These are phyloP conservation scores for Spisula subtruncata DNA, from an alignment of 2,888 invertebrate genomes.

Conservation along the genomic window DNA sequence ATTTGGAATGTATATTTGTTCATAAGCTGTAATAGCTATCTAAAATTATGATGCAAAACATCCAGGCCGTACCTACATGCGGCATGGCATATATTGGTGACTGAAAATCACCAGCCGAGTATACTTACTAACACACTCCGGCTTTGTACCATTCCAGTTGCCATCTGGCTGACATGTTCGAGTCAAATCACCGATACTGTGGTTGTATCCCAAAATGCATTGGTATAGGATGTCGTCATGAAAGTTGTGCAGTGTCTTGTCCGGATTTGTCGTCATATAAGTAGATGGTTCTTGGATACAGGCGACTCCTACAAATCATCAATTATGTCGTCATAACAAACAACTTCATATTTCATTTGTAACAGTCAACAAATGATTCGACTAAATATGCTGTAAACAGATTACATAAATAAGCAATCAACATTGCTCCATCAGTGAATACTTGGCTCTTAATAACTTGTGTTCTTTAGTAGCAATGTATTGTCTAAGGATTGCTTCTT, in stretches of 20 bases:
- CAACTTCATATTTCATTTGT: too few relatives aligned
- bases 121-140: conserved; percentile 68
- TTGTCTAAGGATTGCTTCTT: too few relatives aligned
- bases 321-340: too few relatives aligned
- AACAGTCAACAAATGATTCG: too few relatives aligned
- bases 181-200: conserved; percentile 52
- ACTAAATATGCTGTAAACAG: too few relatives aligned
- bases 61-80: background rate
- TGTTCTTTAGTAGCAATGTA: too few relatives aligned
- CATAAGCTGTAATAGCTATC: background rate
- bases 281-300: conserved; percentile 61
- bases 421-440: too few relatives aligned
- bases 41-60: background rate
- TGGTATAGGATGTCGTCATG: conserved; percentile 42
- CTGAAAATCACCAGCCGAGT: background rate
- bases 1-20: background rate
- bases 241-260: conserved; percentile 49
- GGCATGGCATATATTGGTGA: background rate
- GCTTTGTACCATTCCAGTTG: conserved; percentile 59
- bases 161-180: conserved; percentile 59
- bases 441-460: too few relatives aligned
- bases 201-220: conserved; percentile 61
- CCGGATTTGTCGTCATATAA: conserved; percentile 56
- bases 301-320: conserved; percentile 23
- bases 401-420: too few relatives aligned